Base-by-base conservation (phyloP, 2,797 vertebrate genomes). In the Remorina albescens region DNA sequence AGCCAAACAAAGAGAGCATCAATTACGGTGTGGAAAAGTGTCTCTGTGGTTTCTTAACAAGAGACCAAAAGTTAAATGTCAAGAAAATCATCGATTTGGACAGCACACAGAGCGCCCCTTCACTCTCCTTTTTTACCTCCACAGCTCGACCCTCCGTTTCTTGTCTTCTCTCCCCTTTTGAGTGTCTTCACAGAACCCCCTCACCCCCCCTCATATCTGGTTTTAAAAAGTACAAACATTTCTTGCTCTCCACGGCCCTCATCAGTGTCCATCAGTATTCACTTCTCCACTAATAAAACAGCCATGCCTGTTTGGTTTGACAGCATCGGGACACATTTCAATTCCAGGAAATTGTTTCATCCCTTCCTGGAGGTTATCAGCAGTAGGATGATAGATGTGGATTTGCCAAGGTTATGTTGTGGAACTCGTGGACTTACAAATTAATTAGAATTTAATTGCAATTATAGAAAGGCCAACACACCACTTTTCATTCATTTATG, bases 251-350 rank as follows among this genome's bases (percentile, higher is more conserved):
- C 47, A 19, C 70, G 21, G 7, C 34, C 55, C 71, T 81, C 81
- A 87, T 89, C 81, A 86, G 63, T 71, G 81, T 83, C 86, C 79
- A 90, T 91, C 89, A 87, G 74, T 77, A 83, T 75, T 78, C 78
- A 74, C 82, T 60, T 61, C 74, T 78, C 37, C 1, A 8, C 76
- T 86, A 86, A 87, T 86, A 79, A 87, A 84, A 75, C 76, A 69
- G 67, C 19, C 59, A 39, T 26, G 28, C 58, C 46, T 80, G 61
- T 84, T 84, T 60, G 59, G 63, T 77, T 77, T 82, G 81, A 83
- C 65, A 46, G 78, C 76, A 54, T 61, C 82, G 64, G 58, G 67
- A 83, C 81, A 85, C 69, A 68, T 87, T 85, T 83, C 72, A 82
- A 53, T 86, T 80, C 39, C 6, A 53, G 68, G 62, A 83, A 88